These are phyloP conservation scores for Amblyopsis hoosieri DNA, from an alignment of 2,797 vertebrate species.

Conservation along the genomic window DNA sequence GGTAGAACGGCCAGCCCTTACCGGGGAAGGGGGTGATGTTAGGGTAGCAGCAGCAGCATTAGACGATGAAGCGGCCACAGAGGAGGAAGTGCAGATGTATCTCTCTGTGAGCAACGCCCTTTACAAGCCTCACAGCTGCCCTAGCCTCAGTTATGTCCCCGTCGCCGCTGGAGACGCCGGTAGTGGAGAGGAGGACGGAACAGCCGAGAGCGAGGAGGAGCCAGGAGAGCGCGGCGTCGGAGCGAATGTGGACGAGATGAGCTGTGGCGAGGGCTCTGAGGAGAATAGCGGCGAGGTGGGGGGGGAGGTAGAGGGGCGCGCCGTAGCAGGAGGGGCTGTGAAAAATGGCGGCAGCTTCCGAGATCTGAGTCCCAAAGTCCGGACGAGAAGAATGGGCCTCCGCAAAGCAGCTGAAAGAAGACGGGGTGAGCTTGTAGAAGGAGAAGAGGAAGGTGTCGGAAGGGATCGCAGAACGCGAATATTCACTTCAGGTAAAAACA, in stretches of 20 bases:
- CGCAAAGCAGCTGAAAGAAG: conserved; percentile 68
- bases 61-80: conserved; percentile 22
- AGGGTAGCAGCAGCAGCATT: conserved; percentile 6
- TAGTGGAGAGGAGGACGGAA: conserved; percentile 2
- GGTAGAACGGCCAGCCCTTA: conserved; percentile 23
- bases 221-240: neutral
- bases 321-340: conserved; percentile 14
- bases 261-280: conserved; percentile 8
- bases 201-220: neutral
- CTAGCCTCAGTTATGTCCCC: conserved; percentile 55
- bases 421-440: conserved; percentile 44
- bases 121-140: conserved; percentile 75
- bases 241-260: conserved; percentile 6
- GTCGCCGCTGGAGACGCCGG: conserved; percentile 22
- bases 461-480: conserved; percentile 79
- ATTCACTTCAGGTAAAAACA: conserved; percentile 75
- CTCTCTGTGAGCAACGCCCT: conserved; percentile 58
- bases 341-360: conserved; percentile 63
- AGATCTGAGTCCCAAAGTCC: conserved; percentile 62
- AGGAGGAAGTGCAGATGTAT: conserved; percentile 55
- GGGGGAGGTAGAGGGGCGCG: conserved; percentile 7
- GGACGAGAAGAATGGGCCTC: conserved; percentile 62
- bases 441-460: conserved; percentile 63
- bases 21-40: neutral
- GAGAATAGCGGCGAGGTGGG: conserved; percentile 11